phyloP scores from a whole-genome alignment of 2,113 vertebrate species.

The Acanthisitta chloris region DNA sequence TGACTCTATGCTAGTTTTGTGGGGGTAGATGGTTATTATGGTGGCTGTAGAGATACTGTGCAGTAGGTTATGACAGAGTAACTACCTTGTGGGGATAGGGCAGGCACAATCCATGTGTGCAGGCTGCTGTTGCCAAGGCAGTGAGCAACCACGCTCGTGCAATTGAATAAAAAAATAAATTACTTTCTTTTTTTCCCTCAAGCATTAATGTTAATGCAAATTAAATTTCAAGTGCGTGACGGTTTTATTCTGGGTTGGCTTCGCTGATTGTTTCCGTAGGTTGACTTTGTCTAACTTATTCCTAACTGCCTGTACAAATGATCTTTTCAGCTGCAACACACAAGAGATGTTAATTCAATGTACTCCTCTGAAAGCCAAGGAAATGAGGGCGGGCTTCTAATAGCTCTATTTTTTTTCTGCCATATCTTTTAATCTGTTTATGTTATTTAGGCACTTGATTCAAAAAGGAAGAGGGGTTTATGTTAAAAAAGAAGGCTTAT shows the following conservation, averaged over 20 bases:
- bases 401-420: background rate
- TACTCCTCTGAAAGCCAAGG: background rate
- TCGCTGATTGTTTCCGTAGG: background rate
- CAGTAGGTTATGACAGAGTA: background rate
- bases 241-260: conserved; percentile 4
- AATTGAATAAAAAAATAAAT: background rate
- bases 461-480: background rate
- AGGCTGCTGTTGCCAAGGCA: background rate
- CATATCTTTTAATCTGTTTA: background rate
- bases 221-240: background rate
- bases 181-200: rapidly evolving
- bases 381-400: background rate
- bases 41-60: background rate
- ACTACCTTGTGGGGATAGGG: background rate
- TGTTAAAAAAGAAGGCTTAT: background rate
- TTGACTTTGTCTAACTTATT: background rate
- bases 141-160: rapidly evolving
- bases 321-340: background rate
- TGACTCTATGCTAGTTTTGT: background rate
- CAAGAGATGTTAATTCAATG: background rate
- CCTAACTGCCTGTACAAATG: background rate
- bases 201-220: conserved; percentile 1
- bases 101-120: background rate
- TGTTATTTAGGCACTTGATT: background rate
- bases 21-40: background rate